Evolutionary conservation across 2,888 invertebrate genomes (phyloP).

Genomic region (Melieria crassipennis): DNA sequence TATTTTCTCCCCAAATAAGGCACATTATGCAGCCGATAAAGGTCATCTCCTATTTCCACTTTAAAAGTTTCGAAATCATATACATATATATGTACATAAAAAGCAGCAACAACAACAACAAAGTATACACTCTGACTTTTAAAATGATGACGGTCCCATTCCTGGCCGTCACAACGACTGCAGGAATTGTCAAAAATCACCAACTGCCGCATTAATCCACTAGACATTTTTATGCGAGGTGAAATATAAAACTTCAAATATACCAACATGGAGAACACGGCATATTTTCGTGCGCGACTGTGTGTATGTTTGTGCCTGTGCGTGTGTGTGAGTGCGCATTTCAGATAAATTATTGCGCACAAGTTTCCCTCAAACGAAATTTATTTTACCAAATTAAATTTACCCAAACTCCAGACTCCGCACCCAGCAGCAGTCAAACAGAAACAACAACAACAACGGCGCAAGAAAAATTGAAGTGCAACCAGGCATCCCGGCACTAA

Average conservation of each 20-base stretch:
- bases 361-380: conserved; percentile 30
- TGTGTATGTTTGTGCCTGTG: conserved; percentile 8
- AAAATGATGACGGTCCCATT: no score
- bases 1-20: no score
- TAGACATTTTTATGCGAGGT: conserved; percentile 57
- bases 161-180: neutral
- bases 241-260: conserved; percentile 56
- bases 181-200: conserved; percentile 55
- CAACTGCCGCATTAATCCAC: conserved; percentile 60
- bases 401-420: conserved; percentile 38
- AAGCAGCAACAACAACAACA: no score
- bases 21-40: no score
- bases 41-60: no score
- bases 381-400: conserved; percentile 49
- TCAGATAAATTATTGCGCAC: conserved; percentile 60
- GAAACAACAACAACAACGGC: conserved; percentile 13
- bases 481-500: no score
- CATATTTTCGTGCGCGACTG: neutral
- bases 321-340: conserved; percentile 49
- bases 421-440: conserved; percentile 7
- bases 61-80: no score
- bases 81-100: no score
- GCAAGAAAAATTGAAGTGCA: no score
- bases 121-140: no score
- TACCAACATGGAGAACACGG: neutral